A percentile compares a stretch with the other conserved stretches of the same genome.
Evolutionary conservation across 2,113 vertebrate species (phyloP).

Genomic region (Meles meles): DNA sequence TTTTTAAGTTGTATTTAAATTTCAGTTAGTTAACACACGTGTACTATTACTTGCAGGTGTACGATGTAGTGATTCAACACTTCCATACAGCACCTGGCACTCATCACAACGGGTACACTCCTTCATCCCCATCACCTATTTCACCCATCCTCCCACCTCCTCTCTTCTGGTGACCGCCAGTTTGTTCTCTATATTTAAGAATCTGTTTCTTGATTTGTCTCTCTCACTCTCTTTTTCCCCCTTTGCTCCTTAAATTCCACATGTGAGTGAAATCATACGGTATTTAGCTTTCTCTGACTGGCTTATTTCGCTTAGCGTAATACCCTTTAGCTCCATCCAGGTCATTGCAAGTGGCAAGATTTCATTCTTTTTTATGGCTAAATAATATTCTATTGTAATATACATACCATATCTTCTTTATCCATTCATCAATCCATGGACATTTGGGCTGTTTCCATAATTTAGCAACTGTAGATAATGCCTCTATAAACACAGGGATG

Average conservation of each 20-base stretch:
- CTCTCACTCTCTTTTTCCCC: background rate
- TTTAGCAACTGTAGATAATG: background rate
- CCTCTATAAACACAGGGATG: background rate
- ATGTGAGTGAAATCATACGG: background rate
- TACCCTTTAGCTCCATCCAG: background rate
- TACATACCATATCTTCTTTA: background rate
- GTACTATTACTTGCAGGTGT: background rate
- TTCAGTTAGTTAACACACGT: background rate
- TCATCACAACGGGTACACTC: background rate
- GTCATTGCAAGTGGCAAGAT: background rate
- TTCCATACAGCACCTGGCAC: background rate
- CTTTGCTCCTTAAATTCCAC: background rate
- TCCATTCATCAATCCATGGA: background rate
- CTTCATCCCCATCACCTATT: background rate
- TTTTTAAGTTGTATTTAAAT: background rate
- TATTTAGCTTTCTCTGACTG: background rate
- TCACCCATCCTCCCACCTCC: background rate
- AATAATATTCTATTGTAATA: background rate
- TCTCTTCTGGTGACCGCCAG: background rate
- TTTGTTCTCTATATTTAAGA: background rate
- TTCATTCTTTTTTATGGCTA: background rate
- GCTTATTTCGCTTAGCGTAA: background rate
- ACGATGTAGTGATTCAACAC: background rate
- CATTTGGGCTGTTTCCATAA: background rate
- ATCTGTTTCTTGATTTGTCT: background rate